These are phyloP conservation scores for Pectinophora gossypiella DNA, from an alignment of 1,140 invertebrate species.

Conservation along the genomic window DNA sequence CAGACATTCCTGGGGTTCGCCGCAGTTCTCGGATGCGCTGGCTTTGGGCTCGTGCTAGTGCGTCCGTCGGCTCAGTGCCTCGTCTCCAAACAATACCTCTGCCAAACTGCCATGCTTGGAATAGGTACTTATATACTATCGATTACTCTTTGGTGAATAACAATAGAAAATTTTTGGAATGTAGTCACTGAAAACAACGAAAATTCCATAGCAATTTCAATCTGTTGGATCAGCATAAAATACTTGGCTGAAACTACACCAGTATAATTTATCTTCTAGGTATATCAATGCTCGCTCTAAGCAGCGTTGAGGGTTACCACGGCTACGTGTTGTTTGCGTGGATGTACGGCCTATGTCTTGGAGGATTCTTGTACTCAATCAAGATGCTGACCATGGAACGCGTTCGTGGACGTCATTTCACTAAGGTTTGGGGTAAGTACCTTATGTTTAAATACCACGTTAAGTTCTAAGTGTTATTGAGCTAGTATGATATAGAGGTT, in stretches of 20 bases:
- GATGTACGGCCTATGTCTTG: constrained; percentile 81
- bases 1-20: constrained; percentile 92
- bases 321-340: constrained; percentile 84
- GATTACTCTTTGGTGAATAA: too few relatives aligned
- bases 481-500: background rate
- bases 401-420: constrained; percentile 89
- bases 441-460: too few relatives aligned
- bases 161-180: too few relatives aligned
- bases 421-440: constrained; percentile 89
- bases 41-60: constrained; percentile 86
- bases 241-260: background rate
- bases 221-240: too few relatives aligned
- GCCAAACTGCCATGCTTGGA: constrained; percentile 86
- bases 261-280: constrained; percentile 69
- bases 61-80: constrained; percentile 87
- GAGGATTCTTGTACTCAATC: constrained; percentile 85
- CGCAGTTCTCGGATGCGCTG: constrained; percentile 86
- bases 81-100: constrained; percentile 90
- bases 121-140: constrained; percentile 76
- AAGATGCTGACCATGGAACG: constrained; percentile 93
- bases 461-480: too few relatives aligned
- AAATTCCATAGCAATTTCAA: too few relatives aligned
- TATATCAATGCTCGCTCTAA: constrained; percentile 83
- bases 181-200: too few relatives aligned
- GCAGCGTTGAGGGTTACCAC: constrained; percentile 85